These are phyloP conservation scores for Acanthiza pusilla DNA, from an alignment of 2,797 vertebrate species.

Conservation along the genomic window DNA sequence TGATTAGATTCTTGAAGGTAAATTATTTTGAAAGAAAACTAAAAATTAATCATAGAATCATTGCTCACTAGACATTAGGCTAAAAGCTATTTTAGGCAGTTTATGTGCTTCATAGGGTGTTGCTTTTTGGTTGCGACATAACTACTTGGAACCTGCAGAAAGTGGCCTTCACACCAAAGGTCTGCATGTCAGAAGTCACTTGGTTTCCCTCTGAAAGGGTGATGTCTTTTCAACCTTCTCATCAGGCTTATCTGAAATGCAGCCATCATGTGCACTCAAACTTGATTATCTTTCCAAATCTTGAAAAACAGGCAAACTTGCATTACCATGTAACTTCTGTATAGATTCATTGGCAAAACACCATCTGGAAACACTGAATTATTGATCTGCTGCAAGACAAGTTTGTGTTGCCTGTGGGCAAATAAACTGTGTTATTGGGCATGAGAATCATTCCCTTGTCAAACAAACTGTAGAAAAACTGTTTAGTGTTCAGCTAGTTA, in stretches of 20 bases:
- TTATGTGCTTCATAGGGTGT: not conserved
- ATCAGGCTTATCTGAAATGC: not conserved
- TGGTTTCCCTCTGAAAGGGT: not conserved
- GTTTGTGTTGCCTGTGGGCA: not conserved
- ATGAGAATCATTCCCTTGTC: not conserved
- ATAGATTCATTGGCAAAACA: not conserved
- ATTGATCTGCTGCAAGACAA: not conserved
- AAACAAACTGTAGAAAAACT: not conserved
- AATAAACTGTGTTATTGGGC: not conserved
- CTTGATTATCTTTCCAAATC: not conserved
- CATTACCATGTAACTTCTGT: not conserved
- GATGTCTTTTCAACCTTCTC: not conserved
- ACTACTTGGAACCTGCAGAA: not conserved
- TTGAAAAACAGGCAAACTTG: not conserved
- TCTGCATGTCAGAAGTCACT: not conserved
- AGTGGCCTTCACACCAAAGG: slow-evolving; percentile 40
- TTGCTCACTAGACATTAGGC: not conserved
- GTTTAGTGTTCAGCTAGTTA: not conserved
- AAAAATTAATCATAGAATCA: not conserved
- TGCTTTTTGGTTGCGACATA: not conserved
- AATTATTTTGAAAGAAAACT: slow-evolving; percentile 1
- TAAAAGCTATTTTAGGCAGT: slow-evolving; percentile 11
- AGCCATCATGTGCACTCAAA: not conserved
- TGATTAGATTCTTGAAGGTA: not conserved
- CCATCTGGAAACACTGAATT: not conserved